Evolutionary conservation across 2,888 invertebrate genomes (phyloP).

Genomic region (Horisme vitalbata): DNA sequence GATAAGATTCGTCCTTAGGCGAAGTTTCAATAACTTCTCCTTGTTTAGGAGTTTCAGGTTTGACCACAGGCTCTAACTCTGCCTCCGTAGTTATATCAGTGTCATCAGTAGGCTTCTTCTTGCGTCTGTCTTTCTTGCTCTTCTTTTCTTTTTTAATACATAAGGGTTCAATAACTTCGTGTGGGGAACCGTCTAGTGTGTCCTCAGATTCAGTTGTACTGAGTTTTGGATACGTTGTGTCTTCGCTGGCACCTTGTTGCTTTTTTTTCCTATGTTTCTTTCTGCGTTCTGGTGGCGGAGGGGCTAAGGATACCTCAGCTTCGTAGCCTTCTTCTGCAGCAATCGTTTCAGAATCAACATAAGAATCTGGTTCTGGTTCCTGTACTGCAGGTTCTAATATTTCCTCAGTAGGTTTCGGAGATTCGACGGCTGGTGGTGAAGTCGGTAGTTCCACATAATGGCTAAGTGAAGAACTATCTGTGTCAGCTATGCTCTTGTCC

Average conservation of each 20-base stretch:
- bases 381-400: constrained; percentile 36
- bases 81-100: constrained; percentile 38
- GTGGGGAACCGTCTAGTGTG: constrained; percentile 52
- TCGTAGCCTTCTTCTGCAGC: constrained; percentile 88
- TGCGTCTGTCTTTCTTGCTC: constrained; percentile 69
- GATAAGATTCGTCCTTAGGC: constrained; percentile 83
- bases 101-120: constrained; percentile 70
- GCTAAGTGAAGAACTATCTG: constrained; percentile 70
- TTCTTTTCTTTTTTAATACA: constrained; percentile 52
- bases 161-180: constrained; percentile 50
- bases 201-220: constrained; percentile 68
- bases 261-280: constrained; percentile 79
- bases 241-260: constrained; percentile 61
- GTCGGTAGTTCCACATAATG: constrained; percentile 69
- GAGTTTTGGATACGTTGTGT: constrained; percentile 65
- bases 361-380: constrained; percentile 65
- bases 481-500: constrained; percentile 62
- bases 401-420: constrained; percentile 66
- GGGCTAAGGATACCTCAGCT: constrained; percentile 84
- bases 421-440: constrained; percentile 75
- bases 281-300: constrained; percentile 58
- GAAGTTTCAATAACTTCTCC: constrained; percentile 77
- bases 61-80: constrained; percentile 41
- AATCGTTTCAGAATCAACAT: constrained; percentile 66
- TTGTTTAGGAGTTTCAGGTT: constrained; percentile 70